Percentiles rank a stretch among this genome's conserved stretches.
phyloP scores from a whole-genome alignment of 2,797 vertebrate genomes.

The Octomys mimax region DNA sequence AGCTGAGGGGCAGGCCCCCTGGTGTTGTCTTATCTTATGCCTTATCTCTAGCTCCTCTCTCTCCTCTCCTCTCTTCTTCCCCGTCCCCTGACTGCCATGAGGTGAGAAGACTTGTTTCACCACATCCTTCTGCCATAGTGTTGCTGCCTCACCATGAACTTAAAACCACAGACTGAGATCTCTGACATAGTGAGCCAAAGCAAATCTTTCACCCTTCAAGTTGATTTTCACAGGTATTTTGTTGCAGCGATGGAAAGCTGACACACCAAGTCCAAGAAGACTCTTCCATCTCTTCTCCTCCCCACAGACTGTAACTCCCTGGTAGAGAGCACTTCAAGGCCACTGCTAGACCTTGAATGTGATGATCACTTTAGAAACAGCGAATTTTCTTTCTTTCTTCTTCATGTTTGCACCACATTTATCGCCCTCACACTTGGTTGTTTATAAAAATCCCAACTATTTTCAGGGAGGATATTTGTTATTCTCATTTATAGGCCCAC shows the following conservation, averaged over 20 bases:
- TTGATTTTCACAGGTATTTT: background rate
- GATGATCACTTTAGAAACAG: slow-evolving; percentile 44
- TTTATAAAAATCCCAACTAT: slow-evolving; percentile 69
- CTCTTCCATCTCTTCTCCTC: background rate
- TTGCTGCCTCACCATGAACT: background rate
- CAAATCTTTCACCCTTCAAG: background rate
- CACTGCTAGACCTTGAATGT: background rate
- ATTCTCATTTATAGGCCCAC: slow-evolving; percentile 67
- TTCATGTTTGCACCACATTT: slow-evolving; percentile 59
- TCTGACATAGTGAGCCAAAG: background rate
- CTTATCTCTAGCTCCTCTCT: background rate
- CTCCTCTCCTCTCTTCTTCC: background rate
- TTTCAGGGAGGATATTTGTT: slow-evolving; percentile 75
- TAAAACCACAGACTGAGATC: background rate
- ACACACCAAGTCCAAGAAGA: background rate
- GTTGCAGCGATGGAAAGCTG: background rate
- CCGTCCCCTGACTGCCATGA: background rate
- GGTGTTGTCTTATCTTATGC: no score
- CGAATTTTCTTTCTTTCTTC: slow-evolving; percentile 40
- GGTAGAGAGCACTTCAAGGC: background rate
- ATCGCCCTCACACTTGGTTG: slow-evolving; percentile 64
- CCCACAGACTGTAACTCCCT: background rate
- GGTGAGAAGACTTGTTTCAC: background rate
- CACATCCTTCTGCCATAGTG: background rate
- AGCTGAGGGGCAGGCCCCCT: background rate